These are phyloP conservation scores for Anthoscopus minutus DNA, from an alignment of 2,113 vertebrate species.

Conservation along the genomic window DNA sequence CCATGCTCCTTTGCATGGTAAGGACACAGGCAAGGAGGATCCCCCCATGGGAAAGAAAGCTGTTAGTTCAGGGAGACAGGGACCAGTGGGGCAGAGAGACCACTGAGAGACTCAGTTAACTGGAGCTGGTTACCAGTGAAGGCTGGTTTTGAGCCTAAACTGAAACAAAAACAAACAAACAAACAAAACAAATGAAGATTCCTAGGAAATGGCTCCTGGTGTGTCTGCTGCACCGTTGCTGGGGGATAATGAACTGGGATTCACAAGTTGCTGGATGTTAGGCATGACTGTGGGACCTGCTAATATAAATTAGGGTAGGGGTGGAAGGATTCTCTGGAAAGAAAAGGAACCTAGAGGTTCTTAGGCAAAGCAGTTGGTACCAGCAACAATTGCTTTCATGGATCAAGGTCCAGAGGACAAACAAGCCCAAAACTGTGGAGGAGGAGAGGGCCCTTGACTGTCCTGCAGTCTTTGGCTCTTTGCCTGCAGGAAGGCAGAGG, in stretches of 20 bases:
- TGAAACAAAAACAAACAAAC: neutral
- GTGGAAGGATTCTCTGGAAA: neutral
- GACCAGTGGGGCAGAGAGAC: neutral
- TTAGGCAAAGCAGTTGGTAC: neutral
- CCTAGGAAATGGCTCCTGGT: neutral
- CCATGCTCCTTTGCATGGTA: neutral
- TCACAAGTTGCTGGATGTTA: neutral
- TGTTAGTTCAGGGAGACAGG: neutral
- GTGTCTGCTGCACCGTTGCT: neutral
- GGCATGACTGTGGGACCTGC: neutral
- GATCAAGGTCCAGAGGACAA: neutral
- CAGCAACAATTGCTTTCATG: neutral
- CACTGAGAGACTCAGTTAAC: neutral
- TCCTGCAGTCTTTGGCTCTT: neutral
- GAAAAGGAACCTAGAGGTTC: neutral
- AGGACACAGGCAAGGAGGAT: neutral
- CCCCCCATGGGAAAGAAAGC: neutral
- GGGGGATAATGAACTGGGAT: neutral
- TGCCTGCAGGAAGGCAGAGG: neutral
- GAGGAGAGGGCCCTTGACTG: neutral
- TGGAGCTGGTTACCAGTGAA: neutral
- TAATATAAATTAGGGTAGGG: neutral
- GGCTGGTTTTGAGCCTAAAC: neutral
- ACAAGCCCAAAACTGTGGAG: neutral
- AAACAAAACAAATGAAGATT: neutral